Evolutionary conservation across 35 echinoderm and acorn worm genomes (phyloP).

Genomic region (Hemicentrotus pulcherrimus): DNA sequence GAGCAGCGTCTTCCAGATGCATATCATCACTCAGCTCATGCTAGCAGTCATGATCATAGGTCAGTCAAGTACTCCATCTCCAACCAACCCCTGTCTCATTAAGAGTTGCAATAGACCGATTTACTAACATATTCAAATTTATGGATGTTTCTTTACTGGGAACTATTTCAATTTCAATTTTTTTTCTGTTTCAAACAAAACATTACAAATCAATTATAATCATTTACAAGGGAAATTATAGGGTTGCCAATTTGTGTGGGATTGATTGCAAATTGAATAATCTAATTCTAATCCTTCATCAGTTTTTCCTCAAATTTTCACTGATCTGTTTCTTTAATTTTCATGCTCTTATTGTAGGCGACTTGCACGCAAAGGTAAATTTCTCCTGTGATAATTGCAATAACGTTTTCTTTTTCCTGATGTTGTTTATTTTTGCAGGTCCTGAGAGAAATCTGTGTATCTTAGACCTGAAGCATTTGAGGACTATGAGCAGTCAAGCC

Average conservation of each 20-base stretch:
- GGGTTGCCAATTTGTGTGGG: too few relatives aligned
- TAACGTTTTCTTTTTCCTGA: neutral
- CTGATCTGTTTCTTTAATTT: neutral
- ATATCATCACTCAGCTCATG: slow-evolving; percentile 68
- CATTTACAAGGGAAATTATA: too few relatives aligned
- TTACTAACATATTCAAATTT: too few relatives aligned
- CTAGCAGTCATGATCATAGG: slow-evolving; percentile 82
- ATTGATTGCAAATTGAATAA: too few relatives aligned
- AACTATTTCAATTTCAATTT: too few relatives aligned
- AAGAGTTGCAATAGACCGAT: too few relatives aligned
- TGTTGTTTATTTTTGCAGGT: slow-evolving; percentile 52
- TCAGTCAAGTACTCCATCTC: slow-evolving; percentile 22
- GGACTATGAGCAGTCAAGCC: slow-evolving; percentile 58
- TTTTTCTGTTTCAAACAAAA: too few relatives aligned
- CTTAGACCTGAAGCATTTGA: slow-evolving; percentile 67
- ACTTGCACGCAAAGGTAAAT: neutral
- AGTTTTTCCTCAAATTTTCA: too few relatives aligned
- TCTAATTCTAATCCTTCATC: too few relatives aligned
- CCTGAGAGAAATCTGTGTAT: slow-evolving; percentile 68
- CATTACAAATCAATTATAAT: too few relatives aligned
- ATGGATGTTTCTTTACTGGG: too few relatives aligned
- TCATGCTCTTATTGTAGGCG: neutral
- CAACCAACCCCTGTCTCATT: too few relatives aligned
- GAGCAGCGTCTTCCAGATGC: slow-evolving; percentile 90
- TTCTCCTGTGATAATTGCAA: neutral